Evolutionary conservation across 2,888 invertebrate genomes (phyloP).

Genomic region (Spilosoma lubricipeda): DNA sequence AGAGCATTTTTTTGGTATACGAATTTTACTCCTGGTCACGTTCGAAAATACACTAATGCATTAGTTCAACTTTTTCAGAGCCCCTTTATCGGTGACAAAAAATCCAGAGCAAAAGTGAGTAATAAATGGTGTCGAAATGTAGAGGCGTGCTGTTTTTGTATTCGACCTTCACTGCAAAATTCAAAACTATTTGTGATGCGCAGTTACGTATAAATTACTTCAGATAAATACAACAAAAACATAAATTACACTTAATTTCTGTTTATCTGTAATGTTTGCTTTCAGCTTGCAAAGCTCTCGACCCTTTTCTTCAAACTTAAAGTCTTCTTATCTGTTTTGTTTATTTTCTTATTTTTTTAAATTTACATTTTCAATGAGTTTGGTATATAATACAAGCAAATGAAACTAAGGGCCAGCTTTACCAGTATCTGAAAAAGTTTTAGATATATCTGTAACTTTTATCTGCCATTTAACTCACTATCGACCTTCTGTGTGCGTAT

Average conservation of each 20-base stretch:
- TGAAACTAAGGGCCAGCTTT: no score
- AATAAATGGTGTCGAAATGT: slow-evolving; percentile 72
- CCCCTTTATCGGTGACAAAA: slow-evolving; percentile 68
- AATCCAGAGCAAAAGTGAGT: slow-evolving; percentile 60
- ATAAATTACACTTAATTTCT: background rate
- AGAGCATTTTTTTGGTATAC: slow-evolving; percentile 51
- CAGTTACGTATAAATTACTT: background rate
- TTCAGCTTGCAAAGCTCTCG: no score
- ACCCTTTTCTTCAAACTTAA: no score
- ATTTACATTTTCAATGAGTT: no score
- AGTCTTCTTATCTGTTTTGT: no score
- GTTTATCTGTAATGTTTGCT: no score
- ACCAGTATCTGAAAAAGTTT: no score
- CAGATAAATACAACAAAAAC: background rate
- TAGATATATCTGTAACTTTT: no score
- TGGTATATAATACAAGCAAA: no score
- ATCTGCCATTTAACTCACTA: no score
- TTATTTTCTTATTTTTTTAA: no score
- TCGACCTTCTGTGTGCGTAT: no score
- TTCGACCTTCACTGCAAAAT: slow-evolving; percentile 72
- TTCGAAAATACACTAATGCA: slow-evolving; percentile 64
- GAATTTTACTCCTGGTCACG: slow-evolving; percentile 65
- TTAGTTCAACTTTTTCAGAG: slow-evolving; percentile 65
- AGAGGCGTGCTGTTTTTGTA: slow-evolving; percentile 68
- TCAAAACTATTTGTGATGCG: slow-evolving; percentile 63